Base-by-base conservation (phyloP, 2,888 invertebrate species). In the Drosophila putrida region DNA sequence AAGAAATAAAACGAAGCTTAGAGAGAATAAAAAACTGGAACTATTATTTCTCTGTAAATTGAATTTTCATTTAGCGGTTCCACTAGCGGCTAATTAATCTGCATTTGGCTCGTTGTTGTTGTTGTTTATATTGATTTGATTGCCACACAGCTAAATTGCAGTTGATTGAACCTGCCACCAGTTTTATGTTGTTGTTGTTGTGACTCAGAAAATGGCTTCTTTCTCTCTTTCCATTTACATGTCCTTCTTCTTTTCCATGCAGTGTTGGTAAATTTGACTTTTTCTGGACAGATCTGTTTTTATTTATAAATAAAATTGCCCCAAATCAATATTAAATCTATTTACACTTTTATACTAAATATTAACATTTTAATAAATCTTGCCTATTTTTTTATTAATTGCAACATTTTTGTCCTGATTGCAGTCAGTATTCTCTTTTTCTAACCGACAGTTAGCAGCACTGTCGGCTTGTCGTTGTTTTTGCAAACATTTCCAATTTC, bases 121-220 rank as follows among this genome's bases (percentile, higher is more conserved):
- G 66, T 25, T 67, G 69, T 28, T 53, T 64, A n/a, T 71, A 81
- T 87, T 71, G 80, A 86, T 85, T 82, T 74, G 73, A 84, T 81
- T 77, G 85, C 63, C 60, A 43, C 74, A 66, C 47, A 67, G 46
- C 62, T 67, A 50, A 80, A 82, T 86, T 77, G 65, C 69, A 87
- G 85, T 83, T 83, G 85, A 83, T 82, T 88, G 82, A 83, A 84
- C 82, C 60, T 72, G 66, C 66, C 72, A 71, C 59, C 58, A 66
- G 33, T 44, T 39, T 53, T 20, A 3, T 20, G 20, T 20, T 20
- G 20, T 20, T 20, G 20, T 20, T 43, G 15, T 35, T 46, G 39
- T 76, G 72, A 66, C 51, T 71, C 77, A 75, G 66, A 38, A 50
- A 63, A 59, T 65, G 57, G 41, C 60, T 71, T 71, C 71, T 58